Evolutionary conservation across 2,888 invertebrate genomes (phyloP), one percentile per base, ranked within the genome.

Genomic region (Xestia c-nigrum): DNA sequence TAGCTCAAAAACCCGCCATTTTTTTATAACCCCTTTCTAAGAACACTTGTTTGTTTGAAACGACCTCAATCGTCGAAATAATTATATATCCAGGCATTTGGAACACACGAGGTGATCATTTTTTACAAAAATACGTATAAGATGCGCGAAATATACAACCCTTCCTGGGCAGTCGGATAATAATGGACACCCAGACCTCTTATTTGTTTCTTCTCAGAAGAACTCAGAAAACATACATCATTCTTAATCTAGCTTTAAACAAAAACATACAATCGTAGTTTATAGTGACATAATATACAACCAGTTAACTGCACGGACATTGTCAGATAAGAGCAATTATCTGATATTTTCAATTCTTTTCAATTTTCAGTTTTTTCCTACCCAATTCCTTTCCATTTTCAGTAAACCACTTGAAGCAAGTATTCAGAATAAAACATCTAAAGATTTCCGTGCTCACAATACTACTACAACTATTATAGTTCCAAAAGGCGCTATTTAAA

Each of bases 401-500:
- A 38, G 21, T 75, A 31, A 75, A n/a, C 16, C 10, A n/a, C n/a
- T 52, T 31, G 9, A 5, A 12, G 9, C 16, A 19, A 6, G 9
- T 57, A 40, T 21, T 43, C 16, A 52, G n/a, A 63, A 52, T 38
- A 55, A 63, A 47, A 47, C 16, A 55, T 52, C 24, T 46, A 3
- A 59, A 38, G 0, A 52, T 43, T 46, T 59, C 24, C n/a, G 19
- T 19, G 47, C 43, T 21, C 66, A 16, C 31, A 24, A 24, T 31
- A 24, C 14, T 40, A 61, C n/a, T 16, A 43, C n/a, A 24, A n/a
- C 21, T 14, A 10, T 40, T 14, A 10, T 40, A 59, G 12, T 70
- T 63, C 43, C 31, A 71, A 75, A 79, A 79, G 24, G 19, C 21
- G 67, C 59, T 74, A n/a, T 69, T 76, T 78, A 80, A 84, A 83